These are phyloP conservation scores for Urophycis tenuis DNA, from an alignment of 2,797 vertebrate species.

Conservation along the genomic window DNA sequence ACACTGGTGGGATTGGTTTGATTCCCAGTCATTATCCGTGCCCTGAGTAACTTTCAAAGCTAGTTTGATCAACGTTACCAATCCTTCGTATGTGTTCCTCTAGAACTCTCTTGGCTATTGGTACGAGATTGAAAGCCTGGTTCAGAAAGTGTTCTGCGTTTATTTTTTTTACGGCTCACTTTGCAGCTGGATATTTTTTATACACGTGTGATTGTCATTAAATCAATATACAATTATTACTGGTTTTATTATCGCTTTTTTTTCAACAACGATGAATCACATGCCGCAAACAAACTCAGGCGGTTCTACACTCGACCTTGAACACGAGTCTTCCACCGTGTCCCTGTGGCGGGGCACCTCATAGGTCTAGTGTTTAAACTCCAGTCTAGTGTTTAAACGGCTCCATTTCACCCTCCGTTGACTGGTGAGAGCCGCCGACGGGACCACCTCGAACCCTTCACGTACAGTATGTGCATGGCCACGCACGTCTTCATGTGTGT, in stretches of 20 bases:
- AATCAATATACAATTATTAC: not conserved
- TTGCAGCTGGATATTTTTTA: no score
- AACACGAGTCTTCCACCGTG: no score
- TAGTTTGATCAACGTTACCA: not conserved
- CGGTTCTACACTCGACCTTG: no score
- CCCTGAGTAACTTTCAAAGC: not conserved
- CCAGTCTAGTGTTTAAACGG: no score
- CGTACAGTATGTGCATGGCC: not conserved
- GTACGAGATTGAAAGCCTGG: not conserved
- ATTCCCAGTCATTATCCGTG: not conserved
- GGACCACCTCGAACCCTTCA: no score
- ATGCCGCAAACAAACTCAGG: not conserved
- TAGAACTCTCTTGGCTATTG: not conserved
- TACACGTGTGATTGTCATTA: not conserved
- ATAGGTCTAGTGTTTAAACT: no score
- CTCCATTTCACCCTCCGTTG: no score
- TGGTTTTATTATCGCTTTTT: not conserved
- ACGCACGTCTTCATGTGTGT: slow-evolving; percentile 6
- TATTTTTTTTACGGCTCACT: no score
- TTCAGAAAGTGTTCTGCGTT: not conserved
- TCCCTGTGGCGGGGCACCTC: no score
- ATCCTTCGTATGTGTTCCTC: not conserved
- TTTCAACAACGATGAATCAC: not conserved
- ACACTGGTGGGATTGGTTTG: not conserved
- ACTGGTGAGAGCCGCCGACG: no score